These are phyloP conservation scores for Apis dorsata DNA, from an alignment of 1,140 invertebrate genomes.

Conservation along the genomic window DNA sequence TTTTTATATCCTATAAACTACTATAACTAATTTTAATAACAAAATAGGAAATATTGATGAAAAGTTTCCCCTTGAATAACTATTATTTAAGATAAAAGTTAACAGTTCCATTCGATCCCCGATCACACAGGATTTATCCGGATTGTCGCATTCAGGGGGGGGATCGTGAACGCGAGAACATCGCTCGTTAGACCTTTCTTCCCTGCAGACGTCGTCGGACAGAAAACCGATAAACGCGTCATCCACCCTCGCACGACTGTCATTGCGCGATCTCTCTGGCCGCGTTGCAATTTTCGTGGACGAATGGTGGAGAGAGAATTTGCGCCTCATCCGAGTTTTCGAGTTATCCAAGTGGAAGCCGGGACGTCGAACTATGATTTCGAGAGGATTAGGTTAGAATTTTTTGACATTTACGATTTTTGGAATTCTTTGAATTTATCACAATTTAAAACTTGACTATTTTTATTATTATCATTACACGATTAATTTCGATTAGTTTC, in stretches of 20 bases:
- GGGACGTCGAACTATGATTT: background rate
- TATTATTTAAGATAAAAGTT: no score
- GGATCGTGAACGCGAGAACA: background rate
- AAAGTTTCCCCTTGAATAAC: no score
- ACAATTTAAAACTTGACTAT: no score
- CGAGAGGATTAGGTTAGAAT: background rate
- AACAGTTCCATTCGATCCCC: no score
- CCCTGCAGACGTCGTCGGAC: background rate
- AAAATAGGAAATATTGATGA: no score
- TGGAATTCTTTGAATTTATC: no score
- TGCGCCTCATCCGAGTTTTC: background rate
- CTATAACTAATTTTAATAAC: no score
- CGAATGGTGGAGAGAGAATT: background rate
- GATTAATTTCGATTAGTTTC: no score
- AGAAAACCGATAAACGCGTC: constrained; percentile 20
- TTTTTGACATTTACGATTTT: no score
- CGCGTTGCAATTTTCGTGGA: constrained; percentile 11
- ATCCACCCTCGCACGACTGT: background rate
- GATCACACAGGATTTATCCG: background rate
- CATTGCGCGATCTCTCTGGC: background rate
- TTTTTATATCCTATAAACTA: no score
- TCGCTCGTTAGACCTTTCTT: constrained; percentile 13
- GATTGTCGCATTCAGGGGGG: background rate
- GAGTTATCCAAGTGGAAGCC: background rate
- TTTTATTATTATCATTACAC: no score